Base-by-base conservation (phyloP, 2,797 vertebrate species). In the Tympanoctomys barrerae region DNA sequence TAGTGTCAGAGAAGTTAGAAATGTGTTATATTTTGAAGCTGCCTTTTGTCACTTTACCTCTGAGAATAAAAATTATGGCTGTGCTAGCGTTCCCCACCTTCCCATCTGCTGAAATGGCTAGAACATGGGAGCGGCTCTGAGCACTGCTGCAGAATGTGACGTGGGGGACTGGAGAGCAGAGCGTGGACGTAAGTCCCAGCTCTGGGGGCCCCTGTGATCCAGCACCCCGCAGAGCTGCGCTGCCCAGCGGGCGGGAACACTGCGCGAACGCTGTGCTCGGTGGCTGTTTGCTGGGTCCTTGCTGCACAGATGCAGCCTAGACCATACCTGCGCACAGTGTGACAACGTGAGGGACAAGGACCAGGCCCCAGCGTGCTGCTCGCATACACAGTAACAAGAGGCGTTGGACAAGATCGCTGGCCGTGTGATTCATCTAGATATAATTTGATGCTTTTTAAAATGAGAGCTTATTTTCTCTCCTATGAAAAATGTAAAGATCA, bases 301-400 rank as follows among this genome's bases (percentile, higher is more conserved):
- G 1, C 5, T 7, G 49, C 42, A 31, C 36, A 59, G 2, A 13
- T 1, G 36, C 4, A 54, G 28, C 21, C 39, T 1, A 1, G 61
- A 68, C 42, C 57, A 33, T 16, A 68, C n/a, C 9, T 11, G 3
- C 28, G 26, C n/a, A 2, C 0, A 2, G 18, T 6, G 33, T 13
- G 13, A 12, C 36, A 1, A 19, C 21, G 24, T 1, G 3, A 24
- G 2, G 2, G 18, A 78, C 54, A n/a, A 52, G 70, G 28, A n/a
- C 18, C 71, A 0, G 21, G 57, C 46, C 13, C 7, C 6, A 5
- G 18, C 1, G 0, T 2, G 9, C n/a, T 42, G 52, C 31, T 66
- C n/a, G 16, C 5, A 8, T 9, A 24, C n/a, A 8, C 39, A 11
- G n/a, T 68, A 36, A 33, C 36, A 5, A 42, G 21, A 33, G 75